A percentile compares a stretch with the other conserved stretches of the same genome.
Conservation (phyloP, 1,140 invertebrate genomes). For the Euura lappo region DNA sequence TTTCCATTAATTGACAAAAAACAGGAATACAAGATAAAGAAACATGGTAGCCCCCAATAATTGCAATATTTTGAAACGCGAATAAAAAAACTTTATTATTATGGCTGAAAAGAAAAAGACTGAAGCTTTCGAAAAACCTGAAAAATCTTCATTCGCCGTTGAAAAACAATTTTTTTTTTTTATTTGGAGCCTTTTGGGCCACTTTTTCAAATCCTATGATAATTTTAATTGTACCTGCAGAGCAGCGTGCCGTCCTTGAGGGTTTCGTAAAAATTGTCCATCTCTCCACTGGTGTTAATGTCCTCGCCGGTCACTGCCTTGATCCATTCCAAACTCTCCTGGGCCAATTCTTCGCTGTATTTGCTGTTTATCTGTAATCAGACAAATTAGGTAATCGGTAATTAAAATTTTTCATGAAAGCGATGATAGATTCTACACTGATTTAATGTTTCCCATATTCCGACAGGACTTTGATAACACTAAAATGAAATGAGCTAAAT, state of each 20-base stretch:
- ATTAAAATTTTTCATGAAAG: no score
- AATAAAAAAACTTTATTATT: no score
- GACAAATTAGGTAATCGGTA: not conserved
- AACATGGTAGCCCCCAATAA: no score
- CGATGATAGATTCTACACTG: no score
- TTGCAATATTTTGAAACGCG: no score
- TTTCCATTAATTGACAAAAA: not conserved
- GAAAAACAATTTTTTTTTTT: not conserved
- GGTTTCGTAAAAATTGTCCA: constrained; percentile 91
- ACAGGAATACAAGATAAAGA: no score
- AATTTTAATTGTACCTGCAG: constrained; percentile 73
- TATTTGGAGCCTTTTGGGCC: not conserved
- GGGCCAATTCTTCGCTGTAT: constrained; percentile 91
- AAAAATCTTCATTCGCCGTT: no score
- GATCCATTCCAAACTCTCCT: constrained; percentile 91
- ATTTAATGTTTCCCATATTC: no score
- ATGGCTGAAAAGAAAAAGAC: no score
- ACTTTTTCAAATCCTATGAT: not conserved
- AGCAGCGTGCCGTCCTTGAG: constrained; percentile 86
- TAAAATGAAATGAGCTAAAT: no score
- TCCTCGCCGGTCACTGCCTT: constrained; percentile 80
- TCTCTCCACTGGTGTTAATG: constrained; percentile 82
- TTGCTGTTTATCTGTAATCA: constrained; percentile 88
- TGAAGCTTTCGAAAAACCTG: no score
- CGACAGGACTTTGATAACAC: no score